These are phyloP conservation scores for Leptinotarsa haldemani DNA, from an alignment of 2,888 invertebrate genomes.

Conservation along the genomic window DNA sequence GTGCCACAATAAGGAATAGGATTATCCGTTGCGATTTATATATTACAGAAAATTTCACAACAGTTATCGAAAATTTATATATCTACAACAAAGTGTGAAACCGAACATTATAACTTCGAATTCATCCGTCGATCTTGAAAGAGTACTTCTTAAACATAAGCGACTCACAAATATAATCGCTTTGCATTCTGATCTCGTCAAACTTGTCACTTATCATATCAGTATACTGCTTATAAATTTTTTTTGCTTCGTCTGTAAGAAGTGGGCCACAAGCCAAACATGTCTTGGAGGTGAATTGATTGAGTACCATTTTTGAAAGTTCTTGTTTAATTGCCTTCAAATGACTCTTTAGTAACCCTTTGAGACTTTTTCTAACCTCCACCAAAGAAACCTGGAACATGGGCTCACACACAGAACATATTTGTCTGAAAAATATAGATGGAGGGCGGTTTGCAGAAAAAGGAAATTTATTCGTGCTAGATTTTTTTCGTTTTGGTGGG, in stretches of 20 bases:
- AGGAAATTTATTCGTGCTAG: conserved; percentile 1
- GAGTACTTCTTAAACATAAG: conserved; percentile 10
- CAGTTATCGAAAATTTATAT: too few relatives aligned
- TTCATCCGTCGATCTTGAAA: conserved; percentile 14
- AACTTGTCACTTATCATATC: conserved; percentile 28
- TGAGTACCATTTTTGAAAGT: conserved; percentile 20
- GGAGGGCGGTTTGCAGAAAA: conserved; percentile 9
- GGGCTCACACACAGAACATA: conserved; percentile 36
- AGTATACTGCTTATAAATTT: conserved; percentile 20
- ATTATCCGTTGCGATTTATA: too few relatives aligned
- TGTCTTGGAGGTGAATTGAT: background rate
- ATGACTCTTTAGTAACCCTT: conserved; percentile 27
- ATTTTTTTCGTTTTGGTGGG: background rate
- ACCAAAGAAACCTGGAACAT: conserved; percentile 26
- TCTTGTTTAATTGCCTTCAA: conserved; percentile 25
- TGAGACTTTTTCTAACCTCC: conserved; percentile 28
- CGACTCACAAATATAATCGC: conserved; percentile 14
- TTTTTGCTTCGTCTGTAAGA: conserved; percentile 23
- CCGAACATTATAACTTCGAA: background rate
- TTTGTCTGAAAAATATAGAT: conserved; percentile 26
- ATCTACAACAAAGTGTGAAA: background rate
- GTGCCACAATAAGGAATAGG: too few relatives aligned
- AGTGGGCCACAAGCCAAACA: conserved; percentile 29
- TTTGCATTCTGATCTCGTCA: conserved; percentile 23
- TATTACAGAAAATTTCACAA: too few relatives aligned